phyloP scores from a whole-genome alignment of 1,140 invertebrate genomes.

The Zophobas morio region DNA sequence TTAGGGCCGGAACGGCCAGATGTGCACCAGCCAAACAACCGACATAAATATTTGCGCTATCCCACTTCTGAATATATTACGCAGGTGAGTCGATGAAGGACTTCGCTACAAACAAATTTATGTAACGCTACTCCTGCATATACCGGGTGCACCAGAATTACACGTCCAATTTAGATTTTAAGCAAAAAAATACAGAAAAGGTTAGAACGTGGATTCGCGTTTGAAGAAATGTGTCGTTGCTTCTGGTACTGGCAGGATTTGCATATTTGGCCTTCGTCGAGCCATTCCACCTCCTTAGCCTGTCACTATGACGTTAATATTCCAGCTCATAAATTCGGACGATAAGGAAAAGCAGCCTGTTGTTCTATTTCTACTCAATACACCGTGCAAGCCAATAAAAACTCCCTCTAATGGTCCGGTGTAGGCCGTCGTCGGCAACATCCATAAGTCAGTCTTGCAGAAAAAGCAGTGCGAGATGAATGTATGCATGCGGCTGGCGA shows the following conservation, averaged over 20 bases:
- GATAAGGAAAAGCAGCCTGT: constrained; percentile 19
- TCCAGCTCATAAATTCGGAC: constrained; percentile 30
- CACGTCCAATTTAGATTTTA: too few species aligned
- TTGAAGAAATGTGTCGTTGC: too few species aligned
- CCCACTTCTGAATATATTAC: constrained; percentile 40
- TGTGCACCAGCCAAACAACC: constrained; percentile 40
- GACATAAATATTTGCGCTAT: constrained; percentile 38
- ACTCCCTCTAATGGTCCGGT: constrained; percentile 17
- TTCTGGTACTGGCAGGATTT: too few species aligned
- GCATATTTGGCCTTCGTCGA: too few species aligned
- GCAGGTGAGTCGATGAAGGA: constrained; percentile 24
- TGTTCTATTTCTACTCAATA: constrained; percentile 24
- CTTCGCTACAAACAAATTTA: background rate
- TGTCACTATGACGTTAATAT: constrained; percentile 5
- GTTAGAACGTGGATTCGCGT: too few species aligned
- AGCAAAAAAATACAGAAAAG: too few species aligned
- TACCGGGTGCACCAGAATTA: too few species aligned
- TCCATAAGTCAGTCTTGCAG: constrained; percentile 64
- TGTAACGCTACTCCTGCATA: background rate
- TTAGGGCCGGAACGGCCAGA: constrained; percentile 31
- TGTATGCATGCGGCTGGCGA: constrained; percentile 61
- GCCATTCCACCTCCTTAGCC: too few species aligned
- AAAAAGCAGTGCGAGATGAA: constrained; percentile 63
- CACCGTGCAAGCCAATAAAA: constrained; percentile 23
- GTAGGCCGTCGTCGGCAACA: constrained; percentile 55